Evolutionary conservation across 2,888 invertebrate genomes (phyloP), one percentile per base, ranked within the genome.

Genomic region (Chalcis sispes): DNA sequence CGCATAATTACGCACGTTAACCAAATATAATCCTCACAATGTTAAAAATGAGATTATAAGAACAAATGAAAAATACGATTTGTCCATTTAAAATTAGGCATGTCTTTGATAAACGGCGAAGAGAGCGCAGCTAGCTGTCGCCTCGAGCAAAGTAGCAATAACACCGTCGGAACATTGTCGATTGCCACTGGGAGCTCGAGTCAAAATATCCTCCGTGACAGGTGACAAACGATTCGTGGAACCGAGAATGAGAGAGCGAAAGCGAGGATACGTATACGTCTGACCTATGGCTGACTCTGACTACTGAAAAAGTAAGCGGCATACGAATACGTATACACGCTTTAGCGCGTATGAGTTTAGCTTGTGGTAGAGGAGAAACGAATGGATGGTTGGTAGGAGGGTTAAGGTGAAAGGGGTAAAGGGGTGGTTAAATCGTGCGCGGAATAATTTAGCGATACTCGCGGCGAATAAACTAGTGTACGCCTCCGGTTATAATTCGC

Each of bases 161-260:
- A n/a, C n/a, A n/a, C n/a, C n/a, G n/a, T n/a, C n/a, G n/a, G n/a
- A n/a, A 4, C 40, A 20, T 58, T 59, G 69, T 48, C 74, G 62
- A 74, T 69, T 74, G 66, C 52, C 42, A 27, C 42, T 13, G 42
- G 2, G 15, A 42, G 15, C 42, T 42, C 13, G 15, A 42, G 56
- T 46, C 58, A 52, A 59, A 73, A 73, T 52, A 70, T 71, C 50
- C 56, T 65, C 50, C 20, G 40, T 36, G 80, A 80, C 79, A 79
- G 65, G 75, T 81, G 78, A 80, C 77, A 80, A 81, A 81, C 77
- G 80, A 81, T 73, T 66, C 50, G 52, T 20, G 40, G 40, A 2
- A 4, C 13, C 8, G 42, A 42, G 10, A 4, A 10, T 36, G 36
- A 36, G 36, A 7, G 5, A 36, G 36, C 4, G 10, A 36, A 36